Evolutionary conservation across 1,140 invertebrate species (phyloP).

Genomic region (Cheumatopsyche charites): DNA sequence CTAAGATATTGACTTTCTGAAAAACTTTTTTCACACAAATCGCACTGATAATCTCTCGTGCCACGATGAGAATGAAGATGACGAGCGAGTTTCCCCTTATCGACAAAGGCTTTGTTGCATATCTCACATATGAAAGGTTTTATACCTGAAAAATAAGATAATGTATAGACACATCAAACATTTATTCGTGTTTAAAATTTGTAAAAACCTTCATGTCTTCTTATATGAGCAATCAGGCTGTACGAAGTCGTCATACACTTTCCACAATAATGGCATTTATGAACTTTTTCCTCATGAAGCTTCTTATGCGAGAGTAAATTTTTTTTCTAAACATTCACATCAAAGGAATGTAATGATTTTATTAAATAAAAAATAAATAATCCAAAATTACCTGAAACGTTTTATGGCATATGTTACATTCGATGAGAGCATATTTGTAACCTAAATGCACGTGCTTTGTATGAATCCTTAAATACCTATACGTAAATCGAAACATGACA

Average conservation of each 20-base stretch:
- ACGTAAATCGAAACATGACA: constrained; percentile 33
- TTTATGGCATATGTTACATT: constrained; percentile 45
- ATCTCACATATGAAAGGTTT: constrained; percentile 47
- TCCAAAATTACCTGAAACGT: constrained; percentile 40
- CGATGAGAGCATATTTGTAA: constrained; percentile 43
- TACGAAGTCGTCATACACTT: constrained; percentile 48
- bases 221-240: constrained; percentile 44
- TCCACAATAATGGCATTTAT: constrained; percentile 48
- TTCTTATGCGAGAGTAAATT: constrained; percentile 45
- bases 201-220: constrained; percentile 47
- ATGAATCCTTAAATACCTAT: constrained; percentile 45
- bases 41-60: constrained; percentile 44
- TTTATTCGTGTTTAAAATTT: background rate
- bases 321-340: constrained; percentile 47
- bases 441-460: constrained; percentile 46
- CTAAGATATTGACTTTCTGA: constrained; percentile 46
- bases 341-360: too few species aligned
- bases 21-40: constrained; percentile 46
- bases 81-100: constrained; percentile 45
- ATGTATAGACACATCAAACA: background rate
- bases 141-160: constrained; percentile 36
- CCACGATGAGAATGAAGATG: constrained; percentile 45
- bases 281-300: constrained; percentile 45
- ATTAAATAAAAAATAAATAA: background rate
- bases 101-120: constrained; percentile 47